Base-by-base conservation (phyloP, 1,140 invertebrate species). In the Tetraneura akinire region DNA sequence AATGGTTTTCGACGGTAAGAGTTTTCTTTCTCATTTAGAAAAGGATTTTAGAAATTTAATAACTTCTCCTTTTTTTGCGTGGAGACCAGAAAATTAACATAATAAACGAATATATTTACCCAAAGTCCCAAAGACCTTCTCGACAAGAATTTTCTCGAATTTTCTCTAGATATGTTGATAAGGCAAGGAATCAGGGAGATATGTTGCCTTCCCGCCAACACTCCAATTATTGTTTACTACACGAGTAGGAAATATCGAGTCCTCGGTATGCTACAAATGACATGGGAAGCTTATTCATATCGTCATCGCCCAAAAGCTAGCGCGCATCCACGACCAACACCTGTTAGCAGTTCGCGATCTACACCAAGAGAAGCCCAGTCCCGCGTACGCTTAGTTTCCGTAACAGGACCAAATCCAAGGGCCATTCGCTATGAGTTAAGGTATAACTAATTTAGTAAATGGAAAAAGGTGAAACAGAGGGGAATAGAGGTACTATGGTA, bases 11-110 rank as follows among this genome's bases (percentile, higher is more conserved):
- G 45, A 49, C 42, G 4, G 16, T 0, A 73, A 49, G 29, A 49
- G n/a, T 21, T 71, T 73, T 55, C n/a, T 73, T 74, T 53, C 29
- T 26, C 14, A 74, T 37, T 23, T 74, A n/a, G 71, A 51, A 74
- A 74, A 57, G 23, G 71, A 74, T 37, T 74, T 51, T 53, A 51
- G 47, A 51, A 74, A 74, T 26, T 37, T 66, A 42, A 32, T 66
- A 21, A 66, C 62, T 37, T 66, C 62, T 42, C 62, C n/a, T 8
- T 3, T 66, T n/a, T n/a, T 10, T 66, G 26, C 26, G 60, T 6
- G 60, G 60, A 16, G 60, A 42, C 32, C 13, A 66, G 32, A 66
- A 66, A 45, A 29, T 42, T 10, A 49, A 70, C 13, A 70, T 68
- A 42, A 37, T 68, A 0, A 9, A 68, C 64, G 37, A 68, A 23